Conservation (phyloP, 2,888 invertebrate genomes). For the Trissoscelio sp. region DNA sequence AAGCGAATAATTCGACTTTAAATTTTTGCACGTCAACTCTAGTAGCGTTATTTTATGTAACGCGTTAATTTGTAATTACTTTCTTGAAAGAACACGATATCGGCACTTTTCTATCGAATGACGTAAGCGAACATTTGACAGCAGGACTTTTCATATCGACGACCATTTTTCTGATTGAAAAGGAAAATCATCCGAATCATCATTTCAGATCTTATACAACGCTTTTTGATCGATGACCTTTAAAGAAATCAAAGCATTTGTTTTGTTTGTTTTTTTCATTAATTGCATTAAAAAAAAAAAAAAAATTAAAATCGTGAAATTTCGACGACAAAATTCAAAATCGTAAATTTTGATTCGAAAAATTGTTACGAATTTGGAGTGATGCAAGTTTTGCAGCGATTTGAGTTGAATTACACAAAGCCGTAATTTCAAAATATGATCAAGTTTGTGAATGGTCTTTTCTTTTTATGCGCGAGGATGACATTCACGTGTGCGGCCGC, state of each 20-base stretch:
- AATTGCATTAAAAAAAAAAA: constrained; percentile 4
- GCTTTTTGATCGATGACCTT: constrained; percentile 8
- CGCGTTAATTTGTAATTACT: constrained; percentile 31
- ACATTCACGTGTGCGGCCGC: constrained; percentile 58
- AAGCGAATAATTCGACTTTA: neutral
- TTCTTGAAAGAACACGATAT: constrained; percentile 30
- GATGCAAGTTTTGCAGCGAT: constrained; percentile 20
- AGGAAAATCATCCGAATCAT: neutral
- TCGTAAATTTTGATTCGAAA: neutral
- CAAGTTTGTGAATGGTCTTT: constrained; percentile 61
- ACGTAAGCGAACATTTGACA: constrained; percentile 50
- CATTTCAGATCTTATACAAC: constrained; percentile 41
- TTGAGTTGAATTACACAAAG: constrained; percentile 49
- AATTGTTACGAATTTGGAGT: neutral
- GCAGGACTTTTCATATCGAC: constrained; percentile 30
- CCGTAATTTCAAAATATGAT: constrained; percentile 35
- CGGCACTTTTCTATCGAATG: constrained; percentile 13
- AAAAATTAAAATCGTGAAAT: no score
- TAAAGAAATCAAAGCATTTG: constrained; percentile 32
- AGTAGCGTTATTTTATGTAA: constrained; percentile 44
- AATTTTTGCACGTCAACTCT: constrained; percentile 19
- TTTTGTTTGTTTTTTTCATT: constrained; percentile 16
- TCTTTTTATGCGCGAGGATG: constrained; percentile 57
- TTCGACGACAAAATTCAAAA: no score
- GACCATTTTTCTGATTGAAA: constrained; percentile 10